Base-by-base conservation (phyloP, 1,140 invertebrate species). In the Conus betulinus region DNA sequence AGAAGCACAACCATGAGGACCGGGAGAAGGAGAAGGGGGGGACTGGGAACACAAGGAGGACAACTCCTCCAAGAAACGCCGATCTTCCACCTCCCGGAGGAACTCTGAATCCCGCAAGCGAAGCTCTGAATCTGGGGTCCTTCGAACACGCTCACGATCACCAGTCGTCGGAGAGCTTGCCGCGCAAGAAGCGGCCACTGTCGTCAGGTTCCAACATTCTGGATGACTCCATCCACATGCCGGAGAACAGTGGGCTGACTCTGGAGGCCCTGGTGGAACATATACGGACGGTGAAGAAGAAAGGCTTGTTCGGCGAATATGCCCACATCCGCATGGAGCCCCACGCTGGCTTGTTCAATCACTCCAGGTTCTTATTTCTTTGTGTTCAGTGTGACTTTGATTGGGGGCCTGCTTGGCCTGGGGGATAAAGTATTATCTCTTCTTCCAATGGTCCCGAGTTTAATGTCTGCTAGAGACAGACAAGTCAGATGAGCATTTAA, bases 251-350 rank as follows among this genome's bases (percentile, higher is more conserved):
- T 15, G 97, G 97, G 17, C 96, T 97, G 91, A 97, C 96, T 55
- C 96, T 98, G 92, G 96, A 97, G 88, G 97, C 98, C 93, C 97
- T 99, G 93, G 97, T 98, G 39, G 96, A 97, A 90, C 96, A 97
- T 93, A 96, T 98, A 8, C 96, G 96, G 82, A 96, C 96, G 55
- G 96, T 97, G 82, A 97, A 98, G 63, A 96, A 97, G 60, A 96
- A 97, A 85, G 98, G 98, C 3, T 96, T 99, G 94, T 97, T 94
- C 96, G 96, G 95, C 87, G 98, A 99, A 94, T 96, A 96, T 92
- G 96, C 97, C 25, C 97, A 98, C 91, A 98, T 99, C 87, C 97
- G 97, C 92, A 96, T 97, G 89, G 96, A 97, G 92, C 97, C 97
- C 87, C 97, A 97, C 20, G 97, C 97, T 87, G 98, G 98, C 89